phyloP scores from a whole-genome alignment of 2,797 vertebrate species.

The Anas capensis region DNA sequence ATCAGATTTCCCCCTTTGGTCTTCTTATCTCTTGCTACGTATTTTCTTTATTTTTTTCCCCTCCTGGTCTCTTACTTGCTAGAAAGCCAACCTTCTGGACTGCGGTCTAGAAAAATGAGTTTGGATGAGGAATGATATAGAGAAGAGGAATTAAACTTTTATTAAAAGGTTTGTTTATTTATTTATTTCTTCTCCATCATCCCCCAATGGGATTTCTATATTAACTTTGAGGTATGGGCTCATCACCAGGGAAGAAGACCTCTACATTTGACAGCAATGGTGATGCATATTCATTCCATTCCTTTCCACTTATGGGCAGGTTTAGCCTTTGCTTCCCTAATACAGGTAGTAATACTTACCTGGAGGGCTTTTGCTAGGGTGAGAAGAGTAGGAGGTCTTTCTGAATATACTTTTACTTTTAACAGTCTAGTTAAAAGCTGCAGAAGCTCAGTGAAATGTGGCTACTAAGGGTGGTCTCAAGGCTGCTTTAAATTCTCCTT shows the following conservation, averaged over 20 bases:
- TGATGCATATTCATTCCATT: accelerated
- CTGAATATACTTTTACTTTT: not conserved
- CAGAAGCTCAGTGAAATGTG: not conserved
- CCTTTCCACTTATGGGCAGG: not conserved
- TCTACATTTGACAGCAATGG: not conserved
- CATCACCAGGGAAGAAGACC: not conserved
- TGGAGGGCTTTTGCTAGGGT: not conserved
- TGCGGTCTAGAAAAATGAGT: not conserved
- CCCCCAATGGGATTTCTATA: accelerated
- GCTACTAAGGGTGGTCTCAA: not conserved
- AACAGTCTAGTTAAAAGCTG: not conserved
- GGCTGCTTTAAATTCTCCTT: accelerated
- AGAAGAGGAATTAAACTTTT: not conserved
- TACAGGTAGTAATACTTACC: not conserved
- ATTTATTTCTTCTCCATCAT: not conserved
- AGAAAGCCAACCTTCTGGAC: not conserved
- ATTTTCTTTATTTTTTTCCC: not conserved
- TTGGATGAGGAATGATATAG: not conserved
- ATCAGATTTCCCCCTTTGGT: accelerated
- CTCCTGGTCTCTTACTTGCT: not conserved
- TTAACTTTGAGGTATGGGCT: not conserved
- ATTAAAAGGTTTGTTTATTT: too few species aligned
- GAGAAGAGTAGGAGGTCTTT: accelerated
- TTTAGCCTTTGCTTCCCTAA: not conserved
- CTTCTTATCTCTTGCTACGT: not conserved